Conservation (phyloP, 1,140 invertebrate species). For the Oncopodura yosiiana region DNA sequence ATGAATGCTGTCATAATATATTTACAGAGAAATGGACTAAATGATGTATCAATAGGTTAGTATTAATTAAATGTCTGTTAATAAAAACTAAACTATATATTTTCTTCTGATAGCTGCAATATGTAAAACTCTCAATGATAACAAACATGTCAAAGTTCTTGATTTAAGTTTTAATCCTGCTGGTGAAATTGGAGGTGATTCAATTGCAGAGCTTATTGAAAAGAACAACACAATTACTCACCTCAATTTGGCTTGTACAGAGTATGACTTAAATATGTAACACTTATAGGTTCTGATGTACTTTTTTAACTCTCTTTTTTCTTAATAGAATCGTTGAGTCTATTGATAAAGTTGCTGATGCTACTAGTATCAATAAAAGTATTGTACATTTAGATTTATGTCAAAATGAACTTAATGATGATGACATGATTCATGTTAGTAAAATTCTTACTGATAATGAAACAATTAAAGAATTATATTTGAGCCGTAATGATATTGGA, state of each 20-base stretch:
- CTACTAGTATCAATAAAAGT: conserved; percentile 2
- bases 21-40: no score
- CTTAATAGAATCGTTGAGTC: no score
- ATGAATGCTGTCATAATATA: no score
- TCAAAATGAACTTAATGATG: conserved; percentile 26
- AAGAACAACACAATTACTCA: conserved; percentile 10
- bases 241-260: conserved; percentile 16
- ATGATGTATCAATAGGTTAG: no score
- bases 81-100: no score
- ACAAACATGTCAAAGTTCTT: conserved; percentile 9
- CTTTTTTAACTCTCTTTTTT: no score
- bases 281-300: no score
- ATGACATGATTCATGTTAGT: conserved; percentile 18
- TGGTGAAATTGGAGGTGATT: conserved; percentile 14
- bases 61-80: no score
- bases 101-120: no score
- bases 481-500: conserved; percentile 24
- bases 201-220: conserved; percentile 22
- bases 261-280: conserved; percentile 9
- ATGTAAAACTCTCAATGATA: conserved; percentile 16
- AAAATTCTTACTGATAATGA: conserved; percentile 10
- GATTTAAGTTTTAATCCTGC: conserved; percentile 13
- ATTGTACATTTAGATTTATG: conserved; percentile 23
- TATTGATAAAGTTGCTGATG: conserved; percentile 19
- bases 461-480: conserved; percentile 9